phyloP scores from a whole-genome alignment of 92 coral and sea anemone genomes.

The Palythoa heliodiscus region DNA sequence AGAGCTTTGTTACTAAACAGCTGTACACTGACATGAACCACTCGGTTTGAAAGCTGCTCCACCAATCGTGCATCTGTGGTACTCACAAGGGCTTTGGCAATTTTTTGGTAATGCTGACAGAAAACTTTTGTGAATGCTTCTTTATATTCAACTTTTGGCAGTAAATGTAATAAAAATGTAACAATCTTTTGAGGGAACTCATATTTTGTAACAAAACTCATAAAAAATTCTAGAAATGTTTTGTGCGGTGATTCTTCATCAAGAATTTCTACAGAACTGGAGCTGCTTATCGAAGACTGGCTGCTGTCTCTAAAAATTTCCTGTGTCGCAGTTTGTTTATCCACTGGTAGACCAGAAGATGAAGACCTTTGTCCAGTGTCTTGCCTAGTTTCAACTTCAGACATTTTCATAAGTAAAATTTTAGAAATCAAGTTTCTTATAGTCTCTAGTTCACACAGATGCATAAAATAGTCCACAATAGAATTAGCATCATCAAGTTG shows the following conservation, averaged over 20 bases:
- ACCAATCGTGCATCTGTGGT: constrained; percentile 68
- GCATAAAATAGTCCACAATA: constrained; percentile 79
- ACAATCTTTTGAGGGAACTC: constrained; percentile 97
- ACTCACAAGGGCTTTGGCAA: constrained; percentile 83
- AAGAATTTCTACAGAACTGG: constrained; percentile 56
- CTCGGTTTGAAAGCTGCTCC: constrained; percentile 93
- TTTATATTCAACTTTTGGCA: constrained; percentile 86
- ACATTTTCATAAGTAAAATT: constrained; percentile 64
- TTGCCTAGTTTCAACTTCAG: constrained; percentile 60
- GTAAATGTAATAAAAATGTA: constrained; percentile 96
- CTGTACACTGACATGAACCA: constrained; percentile 98
- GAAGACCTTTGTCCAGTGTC: constrained; percentile 43
- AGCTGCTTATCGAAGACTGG: constrained; percentile 49
- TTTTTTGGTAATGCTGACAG: constrained; percentile 95
- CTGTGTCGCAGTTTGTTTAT: constrained; percentile 1
- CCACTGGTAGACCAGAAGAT: constrained; percentile 22
- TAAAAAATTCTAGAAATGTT: constrained; percentile 86
- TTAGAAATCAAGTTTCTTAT: constrained; percentile 81
- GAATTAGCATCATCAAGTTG: constrained; percentile 72
- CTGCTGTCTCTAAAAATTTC: constrained; percentile 54
- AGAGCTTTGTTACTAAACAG: constrained; percentile 89
- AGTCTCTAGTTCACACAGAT: constrained; percentile 85
- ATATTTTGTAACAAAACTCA: constrained; percentile 91
- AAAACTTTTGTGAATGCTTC: constrained; percentile 91
- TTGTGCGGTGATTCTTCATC: constrained; percentile 54